Evolutionary conservation across 2,113 vertebrate genomes (phyloP).

Genomic region (Scopus umbretta): DNA sequence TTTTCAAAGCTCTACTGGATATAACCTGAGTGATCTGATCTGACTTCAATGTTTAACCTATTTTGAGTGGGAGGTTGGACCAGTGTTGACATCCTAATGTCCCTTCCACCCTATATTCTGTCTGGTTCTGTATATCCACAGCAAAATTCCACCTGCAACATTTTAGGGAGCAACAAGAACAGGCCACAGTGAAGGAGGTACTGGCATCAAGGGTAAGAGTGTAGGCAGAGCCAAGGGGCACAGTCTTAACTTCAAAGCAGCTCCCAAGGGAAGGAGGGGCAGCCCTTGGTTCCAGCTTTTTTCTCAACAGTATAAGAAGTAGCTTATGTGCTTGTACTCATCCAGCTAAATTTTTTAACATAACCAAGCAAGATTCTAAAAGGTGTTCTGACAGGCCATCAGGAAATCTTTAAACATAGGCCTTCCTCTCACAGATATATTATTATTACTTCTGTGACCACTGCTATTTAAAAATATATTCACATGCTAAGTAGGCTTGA

Average conservation of each 20-base stretch:
- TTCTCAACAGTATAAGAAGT: neutral
- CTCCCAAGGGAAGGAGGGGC: neutral
- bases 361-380: neutral
- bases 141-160: neutral
- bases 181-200: neutral
- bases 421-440: neutral
- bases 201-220: accelerated
- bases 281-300: neutral
- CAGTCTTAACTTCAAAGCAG: neutral
- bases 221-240: neutral
- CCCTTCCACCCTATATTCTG: neutral
- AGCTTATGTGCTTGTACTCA: neutral
- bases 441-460: neutral
- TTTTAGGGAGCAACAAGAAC: neutral
- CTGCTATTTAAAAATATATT: neutral
- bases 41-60: neutral
- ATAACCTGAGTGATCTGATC: neutral
- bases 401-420: neutral
- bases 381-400: neutral
- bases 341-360: neutral
- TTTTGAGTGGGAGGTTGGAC: neutral
- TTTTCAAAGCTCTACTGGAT: neutral
- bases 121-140: neutral
- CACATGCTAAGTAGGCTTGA: neutral
- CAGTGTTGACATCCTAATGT: neutral